Conservation (phyloP, 2,797 vertebrate species). For the Margarornis squamiger region DNA sequence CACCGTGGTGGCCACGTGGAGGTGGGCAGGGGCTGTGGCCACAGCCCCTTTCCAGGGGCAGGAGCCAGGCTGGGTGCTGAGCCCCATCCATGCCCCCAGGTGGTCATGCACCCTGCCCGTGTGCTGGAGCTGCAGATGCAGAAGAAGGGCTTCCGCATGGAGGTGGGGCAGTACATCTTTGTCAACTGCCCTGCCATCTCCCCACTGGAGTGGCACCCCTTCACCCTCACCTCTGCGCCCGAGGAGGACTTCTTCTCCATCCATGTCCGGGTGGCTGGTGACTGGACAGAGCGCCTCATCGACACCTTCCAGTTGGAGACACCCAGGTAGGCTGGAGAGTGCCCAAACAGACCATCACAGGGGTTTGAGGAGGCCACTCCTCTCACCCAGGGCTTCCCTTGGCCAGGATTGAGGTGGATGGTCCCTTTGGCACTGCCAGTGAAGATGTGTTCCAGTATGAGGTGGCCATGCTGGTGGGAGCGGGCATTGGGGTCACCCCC, state of each 20-base stretch:
- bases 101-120: constrained; percentile 87
- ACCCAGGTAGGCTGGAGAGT: constrained; percentile 79
- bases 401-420: constrained; percentile 86
- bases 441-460: constrained; percentile 93
- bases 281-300: constrained; percentile 89
- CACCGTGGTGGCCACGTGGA: accelerated
- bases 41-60: neutral
- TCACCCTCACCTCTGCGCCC: constrained; percentile 91
- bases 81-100: constrained; percentile 68
- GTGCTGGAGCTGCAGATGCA: constrained; percentile 91
- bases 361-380: accelerated
- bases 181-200: constrained; percentile 89
- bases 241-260: constrained; percentile 91
- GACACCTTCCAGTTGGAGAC: constrained; percentile 69
- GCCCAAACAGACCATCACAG: accelerated
- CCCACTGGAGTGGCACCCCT: constrained; percentile 91
- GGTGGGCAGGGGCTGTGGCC: accelerated
- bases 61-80: neutral
- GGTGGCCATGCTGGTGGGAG: constrained; percentile 90
- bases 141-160: constrained; percentile 89
- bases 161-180: constrained; percentile 92
- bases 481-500: constrained; percentile 90
- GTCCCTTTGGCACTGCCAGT: constrained; percentile 91
- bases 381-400: neutral
- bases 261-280: constrained; percentile 85